Base-by-base conservation (phyloP, 1,140 invertebrate genomes). In the Euborellia annulipes region DNA sequence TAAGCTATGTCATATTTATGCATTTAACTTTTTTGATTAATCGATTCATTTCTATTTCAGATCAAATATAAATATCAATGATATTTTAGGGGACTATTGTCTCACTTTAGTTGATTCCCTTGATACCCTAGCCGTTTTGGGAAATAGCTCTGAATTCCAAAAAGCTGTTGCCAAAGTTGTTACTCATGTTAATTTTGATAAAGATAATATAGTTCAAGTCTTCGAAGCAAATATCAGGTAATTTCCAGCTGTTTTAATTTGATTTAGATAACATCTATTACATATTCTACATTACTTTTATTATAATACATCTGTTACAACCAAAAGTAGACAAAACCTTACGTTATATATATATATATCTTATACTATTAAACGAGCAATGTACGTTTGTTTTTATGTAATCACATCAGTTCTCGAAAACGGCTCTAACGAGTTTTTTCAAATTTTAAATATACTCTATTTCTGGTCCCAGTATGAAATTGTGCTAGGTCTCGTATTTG, bases 61-160 rank as follows among this genome's bases (percentile, higher is more conserved):
- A 42, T 68, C 66, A 21, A 82, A 81, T 55, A 76, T 81, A 43
- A 82, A 82, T 54, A 79, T 81, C 36, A 82, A 82, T 64, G 79
- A 82, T 64, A 75, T 75, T 13, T 60, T 82, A 2, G 79, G 79
- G 38, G 76, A 82, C 54, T 80, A 72, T 60, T 79, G 75, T 17
- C 57, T 83, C 19, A 79, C 79, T 0, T 56, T 82, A 49, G 72
- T 81, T 41, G 78, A 81, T 63, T 65, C 76, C 3, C 58, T 81
- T 43, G 78, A 80, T 54, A 81, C 76, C 14, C 57, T 82, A 14
- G 67, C 67, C 17, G 63, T 79, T 17, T 65, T 81, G 60, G 76
- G 76, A 41, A 80, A 82, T 56, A 60, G 63, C 23, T 66, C 64
- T 45, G 75, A 77, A 55, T 81, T 81, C 55, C 68, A 76, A 49